phyloP scores from a whole-genome alignment of 2,113 vertebrate genomes.

The Nesogale talazaci region DNA sequence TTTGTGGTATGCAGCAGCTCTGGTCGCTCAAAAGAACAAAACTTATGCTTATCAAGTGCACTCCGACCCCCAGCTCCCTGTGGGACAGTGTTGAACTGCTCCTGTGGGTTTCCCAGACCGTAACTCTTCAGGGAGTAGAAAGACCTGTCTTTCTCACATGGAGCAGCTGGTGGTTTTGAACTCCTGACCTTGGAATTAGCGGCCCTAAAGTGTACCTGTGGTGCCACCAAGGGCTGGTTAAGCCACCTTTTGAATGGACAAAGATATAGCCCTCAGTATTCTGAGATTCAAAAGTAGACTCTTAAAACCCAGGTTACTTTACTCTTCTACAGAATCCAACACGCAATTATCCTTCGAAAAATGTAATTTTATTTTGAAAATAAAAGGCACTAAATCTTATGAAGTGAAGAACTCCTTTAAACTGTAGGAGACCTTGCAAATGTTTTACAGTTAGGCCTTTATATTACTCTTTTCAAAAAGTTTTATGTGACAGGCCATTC shows the following conservation, averaged over 20 bases:
- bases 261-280: not conserved
- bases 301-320: slow-evolving; percentile 28
- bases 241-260: not conserved
- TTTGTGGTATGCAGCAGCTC: too few species aligned
- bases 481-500: not conserved
- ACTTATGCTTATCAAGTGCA: not conserved
- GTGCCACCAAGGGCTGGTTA: too few species aligned
- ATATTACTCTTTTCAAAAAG: not conserved
- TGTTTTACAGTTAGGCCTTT: not conserved
- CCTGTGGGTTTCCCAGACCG: too few species aligned
- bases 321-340: not conserved
- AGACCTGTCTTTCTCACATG: too few species aligned
- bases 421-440: not conserved
- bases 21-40: not conserved
- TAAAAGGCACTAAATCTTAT: not conserved
- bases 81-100: too few species aligned
- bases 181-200: too few species aligned
- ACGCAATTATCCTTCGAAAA: slow-evolving; percentile 13
- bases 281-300: not conserved
- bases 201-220: too few species aligned
- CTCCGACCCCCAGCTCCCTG: too few species aligned
- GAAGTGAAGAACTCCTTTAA: not conserved
- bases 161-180: too few species aligned
- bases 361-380: slow-evolving; percentile 42
- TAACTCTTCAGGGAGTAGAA: too few species aligned